phyloP scores from a whole-genome alignment of 2,113 vertebrate species.

The Sander vitreus region DNA sequence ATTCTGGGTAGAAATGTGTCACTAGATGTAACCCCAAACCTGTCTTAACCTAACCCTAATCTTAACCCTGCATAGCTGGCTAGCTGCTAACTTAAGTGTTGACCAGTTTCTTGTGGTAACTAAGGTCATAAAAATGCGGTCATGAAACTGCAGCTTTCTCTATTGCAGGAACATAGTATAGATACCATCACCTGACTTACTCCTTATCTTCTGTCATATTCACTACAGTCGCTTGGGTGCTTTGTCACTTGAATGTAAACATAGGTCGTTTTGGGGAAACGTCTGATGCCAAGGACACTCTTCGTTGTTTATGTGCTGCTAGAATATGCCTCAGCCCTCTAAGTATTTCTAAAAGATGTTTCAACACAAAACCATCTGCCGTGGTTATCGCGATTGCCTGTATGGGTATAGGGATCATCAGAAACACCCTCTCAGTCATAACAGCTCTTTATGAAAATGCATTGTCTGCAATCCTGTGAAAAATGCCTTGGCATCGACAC shows the following conservation, averaged over 20 bases:
- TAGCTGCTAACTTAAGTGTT: too few relatives aligned
- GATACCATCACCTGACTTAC: neutral
- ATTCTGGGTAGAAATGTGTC: too few relatives aligned
- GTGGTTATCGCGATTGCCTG: neutral
- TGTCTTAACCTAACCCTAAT: too few relatives aligned
- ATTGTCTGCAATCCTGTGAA: constrained; percentile 30
- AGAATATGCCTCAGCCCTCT: constrained; percentile 8
- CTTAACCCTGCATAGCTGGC: too few relatives aligned
- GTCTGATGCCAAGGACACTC: neutral
- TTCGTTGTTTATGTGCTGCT: constrained; percentile 19
- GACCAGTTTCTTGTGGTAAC: too few relatives aligned
- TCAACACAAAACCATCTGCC: constrained; percentile 32
- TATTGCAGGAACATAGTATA: too few relatives aligned
- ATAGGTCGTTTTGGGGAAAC: neutral
- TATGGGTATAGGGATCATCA: constrained; percentile 13
- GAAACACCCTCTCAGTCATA: constrained; percentile 26
- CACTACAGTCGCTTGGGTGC: neutral
- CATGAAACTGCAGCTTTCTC: too few relatives aligned
- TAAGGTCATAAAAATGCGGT: too few relatives aligned
- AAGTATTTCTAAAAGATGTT: constrained; percentile 23
- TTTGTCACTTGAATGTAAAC: neutral
- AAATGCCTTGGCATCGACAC: constrained; percentile 36
- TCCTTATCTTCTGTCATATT: neutral
- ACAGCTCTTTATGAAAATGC: constrained; percentile 35
- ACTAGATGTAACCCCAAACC: too few relatives aligned